Percentiles rank a stretch among this genome's conserved stretches.
Evolutionary conservation across 2,888 invertebrate genomes (phyloP).

Genomic region (Drosophila prostipennis): DNA sequence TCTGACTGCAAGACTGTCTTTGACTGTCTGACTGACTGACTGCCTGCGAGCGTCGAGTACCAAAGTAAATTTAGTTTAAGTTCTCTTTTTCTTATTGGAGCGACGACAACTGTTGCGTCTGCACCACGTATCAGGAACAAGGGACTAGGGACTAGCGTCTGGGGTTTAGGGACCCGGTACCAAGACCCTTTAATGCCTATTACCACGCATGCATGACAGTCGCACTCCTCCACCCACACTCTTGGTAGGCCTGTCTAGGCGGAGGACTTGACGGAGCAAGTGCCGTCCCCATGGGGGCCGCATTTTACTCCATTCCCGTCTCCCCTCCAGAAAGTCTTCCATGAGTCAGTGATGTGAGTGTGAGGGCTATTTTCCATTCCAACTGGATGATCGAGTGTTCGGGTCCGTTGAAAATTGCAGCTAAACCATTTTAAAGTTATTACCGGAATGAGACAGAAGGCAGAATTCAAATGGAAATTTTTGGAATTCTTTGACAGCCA

Average conservation of each 20-base stretch:
- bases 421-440: constrained; percentile 27
- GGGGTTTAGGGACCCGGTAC: constrained; percentile 22
- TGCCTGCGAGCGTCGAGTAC: constrained; percentile 35
- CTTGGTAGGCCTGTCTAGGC: constrained; percentile 29
- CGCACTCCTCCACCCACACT: constrained; percentile 45
- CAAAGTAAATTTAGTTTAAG: constrained; percentile 37
- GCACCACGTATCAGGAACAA: too few relatives aligned
- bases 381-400: constrained; percentile 32
- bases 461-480: constrained; percentile 32
- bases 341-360: constrained; percentile 40
- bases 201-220: constrained; percentile 77
- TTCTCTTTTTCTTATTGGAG: constrained; percentile 49
- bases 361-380: constrained; percentile 36
- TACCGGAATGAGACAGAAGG: constrained; percentile 23
- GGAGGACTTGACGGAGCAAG: constrained; percentile 43
- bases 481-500: constrained; percentile 32
- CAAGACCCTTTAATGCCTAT: constrained; percentile 68
- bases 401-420: constrained; percentile 41
- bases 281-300: constrained; percentile 63
- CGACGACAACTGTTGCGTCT: constrained; percentile 59
- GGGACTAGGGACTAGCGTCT: constrained; percentile 30
- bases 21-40: constrained; percentile 36
- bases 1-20: constrained; percentile 26
- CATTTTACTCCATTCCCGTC: constrained; percentile 47
- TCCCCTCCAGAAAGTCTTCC: constrained; percentile 9